phyloP scores from a whole-genome alignment of 2,888 invertebrate genomes.

The Caenorhabditis japonica region DNA sequence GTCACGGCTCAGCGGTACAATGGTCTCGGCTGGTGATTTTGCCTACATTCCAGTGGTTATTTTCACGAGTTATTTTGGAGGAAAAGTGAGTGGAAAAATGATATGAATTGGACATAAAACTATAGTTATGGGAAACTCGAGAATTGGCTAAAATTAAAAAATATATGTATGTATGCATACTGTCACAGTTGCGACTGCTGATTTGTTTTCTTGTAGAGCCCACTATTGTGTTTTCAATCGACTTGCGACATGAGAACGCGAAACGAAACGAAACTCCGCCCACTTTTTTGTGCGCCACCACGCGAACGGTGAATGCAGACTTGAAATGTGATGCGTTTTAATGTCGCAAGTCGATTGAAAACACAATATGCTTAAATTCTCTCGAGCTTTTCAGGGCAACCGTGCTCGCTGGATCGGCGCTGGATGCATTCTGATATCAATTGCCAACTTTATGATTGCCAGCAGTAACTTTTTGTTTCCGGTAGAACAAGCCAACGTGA shows the following conservation, averaged over 20 bases:
- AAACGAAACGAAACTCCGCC: no score
- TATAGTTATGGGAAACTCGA: not conserved
- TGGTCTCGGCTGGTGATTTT: constrained; percentile 77
- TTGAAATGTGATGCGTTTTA: no score
- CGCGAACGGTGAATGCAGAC: no score
- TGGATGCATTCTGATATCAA: constrained; percentile 75
- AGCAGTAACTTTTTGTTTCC: constrained; percentile 76
- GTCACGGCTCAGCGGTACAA: constrained; percentile 71
- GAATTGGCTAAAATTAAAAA: no score
- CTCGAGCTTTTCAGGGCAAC: constrained; percentile 72
- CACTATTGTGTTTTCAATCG: no score
- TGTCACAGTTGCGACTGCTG: no score
- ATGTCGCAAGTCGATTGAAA: no score
- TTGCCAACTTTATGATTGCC: constrained; percentile 75
- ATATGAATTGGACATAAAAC: not conserved
- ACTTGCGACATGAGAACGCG: no score
- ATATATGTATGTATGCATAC: no score
- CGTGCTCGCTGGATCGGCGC: constrained; percentile 77
- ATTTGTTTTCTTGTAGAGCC: no score
- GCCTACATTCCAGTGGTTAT: constrained; percentile 76
- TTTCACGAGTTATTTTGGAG: constrained; percentile 75
- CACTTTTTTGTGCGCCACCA: no score
- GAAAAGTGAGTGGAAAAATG: constrained; percentile 60
- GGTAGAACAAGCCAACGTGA: constrained; percentile 62
- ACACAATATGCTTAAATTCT: no score